phyloP scores from a whole-genome alignment of 2,113 vertebrate species.

The Atlantisia rogersi region DNA sequence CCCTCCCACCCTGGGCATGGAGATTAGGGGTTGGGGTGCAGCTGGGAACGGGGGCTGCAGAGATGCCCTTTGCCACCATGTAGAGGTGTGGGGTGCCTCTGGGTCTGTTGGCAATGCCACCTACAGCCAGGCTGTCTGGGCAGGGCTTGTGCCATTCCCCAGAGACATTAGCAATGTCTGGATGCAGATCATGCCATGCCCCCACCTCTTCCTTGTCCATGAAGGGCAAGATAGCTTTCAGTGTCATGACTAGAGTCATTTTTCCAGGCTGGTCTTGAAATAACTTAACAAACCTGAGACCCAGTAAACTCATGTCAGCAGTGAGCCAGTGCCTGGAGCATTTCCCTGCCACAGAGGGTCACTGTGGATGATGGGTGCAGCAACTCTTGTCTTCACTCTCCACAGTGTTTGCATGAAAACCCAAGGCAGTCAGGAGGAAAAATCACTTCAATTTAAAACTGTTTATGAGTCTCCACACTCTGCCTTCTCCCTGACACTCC shows the following conservation, averaged over 20 bases:
- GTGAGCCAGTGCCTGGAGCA: background rate
- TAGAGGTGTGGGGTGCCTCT: background rate
- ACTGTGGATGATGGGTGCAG: fast-evolving
- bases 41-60: background rate
- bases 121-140: background rate
- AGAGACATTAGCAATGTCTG: fast-evolving
- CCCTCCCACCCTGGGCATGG: background rate
- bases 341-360: background rate
- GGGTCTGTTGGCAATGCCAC: background rate
- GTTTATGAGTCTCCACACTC: background rate
- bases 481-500: background rate
- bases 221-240: background rate
- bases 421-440: background rate
- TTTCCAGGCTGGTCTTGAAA: background rate
- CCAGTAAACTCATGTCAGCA: background rate
- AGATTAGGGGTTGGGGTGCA: background rate
- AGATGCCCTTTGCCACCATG: background rate
- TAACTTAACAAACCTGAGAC: background rate
- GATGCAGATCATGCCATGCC: background rate
- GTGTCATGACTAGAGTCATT: background rate
- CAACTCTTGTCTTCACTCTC: background rate
- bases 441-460: background rate
- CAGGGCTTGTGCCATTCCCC: fast-evolving
- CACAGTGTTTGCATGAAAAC: fast-evolving
- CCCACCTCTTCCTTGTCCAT: background rate